phyloP scores from a whole-genome alignment of 1,140 invertebrate genomes.

The Microplitis demolitor region DNA sequence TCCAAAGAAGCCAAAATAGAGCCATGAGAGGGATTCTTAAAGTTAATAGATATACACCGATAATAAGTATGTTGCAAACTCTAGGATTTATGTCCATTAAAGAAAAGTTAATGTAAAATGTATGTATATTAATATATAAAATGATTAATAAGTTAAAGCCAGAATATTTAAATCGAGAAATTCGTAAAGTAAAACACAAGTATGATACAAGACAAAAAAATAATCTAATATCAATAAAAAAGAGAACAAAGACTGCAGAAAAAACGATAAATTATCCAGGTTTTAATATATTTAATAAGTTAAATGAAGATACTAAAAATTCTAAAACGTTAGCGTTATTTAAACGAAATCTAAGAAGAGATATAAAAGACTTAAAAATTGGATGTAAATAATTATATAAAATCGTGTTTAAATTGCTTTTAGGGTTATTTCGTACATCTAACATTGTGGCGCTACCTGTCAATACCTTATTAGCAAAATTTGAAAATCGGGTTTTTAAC shows the following conservation, averaged over 20 bases:
- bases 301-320: not conserved
- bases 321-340: too few relatives aligned
- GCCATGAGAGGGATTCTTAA: slow-evolving; percentile 25
- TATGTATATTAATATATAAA: not conserved
- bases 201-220: too few relatives aligned
- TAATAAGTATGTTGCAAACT: slow-evolving; percentile 18
- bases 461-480: too few relatives aligned
- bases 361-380: too few relatives aligned
- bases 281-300: not conserved
- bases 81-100: slow-evolving; percentile 19
- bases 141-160: not conserved
- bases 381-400: too few relatives aligned
- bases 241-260: not conserved
- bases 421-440: too few relatives aligned
- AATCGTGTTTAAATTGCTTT: too few relatives aligned
- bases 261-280: not conserved
- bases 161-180: not conserved
- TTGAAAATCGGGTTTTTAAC: too few relatives aligned
- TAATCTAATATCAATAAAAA: not conserved
- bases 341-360: too few relatives aligned
- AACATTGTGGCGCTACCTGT: too few relatives aligned
- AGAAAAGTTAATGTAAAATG: slow-evolving; percentile 16
- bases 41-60: slow-evolving; percentile 6
- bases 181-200: too few relatives aligned
- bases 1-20: slow-evolving; percentile 23